Conservation (phyloP, 2,113 vertebrate species). For the Mirounga angustirostris region DNA sequence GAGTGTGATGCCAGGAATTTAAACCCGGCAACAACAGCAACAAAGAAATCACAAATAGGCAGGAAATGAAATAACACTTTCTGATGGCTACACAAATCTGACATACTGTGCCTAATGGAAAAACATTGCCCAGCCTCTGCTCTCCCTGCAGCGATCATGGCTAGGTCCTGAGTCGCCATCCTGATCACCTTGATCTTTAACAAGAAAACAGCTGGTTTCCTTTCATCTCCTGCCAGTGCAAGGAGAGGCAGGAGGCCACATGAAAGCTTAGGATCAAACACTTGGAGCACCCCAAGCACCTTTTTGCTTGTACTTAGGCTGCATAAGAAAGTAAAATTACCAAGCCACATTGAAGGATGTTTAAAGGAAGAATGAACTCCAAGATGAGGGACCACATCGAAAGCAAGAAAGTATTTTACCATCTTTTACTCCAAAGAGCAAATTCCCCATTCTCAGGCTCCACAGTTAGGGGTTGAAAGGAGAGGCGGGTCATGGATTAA, state of each 20-base stretch:
- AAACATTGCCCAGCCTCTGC: background rate
- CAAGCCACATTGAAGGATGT: background rate
- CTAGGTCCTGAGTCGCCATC: background rate
- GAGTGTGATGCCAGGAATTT: constrained; percentile 31
- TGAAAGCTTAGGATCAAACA: constrained; percentile 63
- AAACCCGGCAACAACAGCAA: constrained; percentile 17
- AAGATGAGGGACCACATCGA: background rate
- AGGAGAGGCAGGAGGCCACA: background rate
- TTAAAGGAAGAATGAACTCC: constrained; percentile 52
- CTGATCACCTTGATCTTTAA: constrained; percentile 71
- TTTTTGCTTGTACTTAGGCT: constrained; percentile 35
- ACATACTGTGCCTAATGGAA: constrained; percentile 48
- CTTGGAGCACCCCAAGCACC: background rate
- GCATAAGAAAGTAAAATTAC: background rate
- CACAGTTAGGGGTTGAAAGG: background rate
- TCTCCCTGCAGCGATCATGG: background rate
- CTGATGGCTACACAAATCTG: constrained; percentile 48
- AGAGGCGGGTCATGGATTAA: background rate
- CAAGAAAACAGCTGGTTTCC: constrained; percentile 48
- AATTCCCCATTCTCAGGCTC: background rate
- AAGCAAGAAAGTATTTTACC: background rate
- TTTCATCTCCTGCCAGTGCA: constrained; percentile 33
- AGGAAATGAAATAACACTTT: constrained; percentile 54
- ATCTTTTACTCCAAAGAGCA: background rate
- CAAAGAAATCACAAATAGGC: constrained; percentile 41